Conservation (phyloP, 2,888 invertebrate species). For the Phyllotreta cruciferae region DNA sequence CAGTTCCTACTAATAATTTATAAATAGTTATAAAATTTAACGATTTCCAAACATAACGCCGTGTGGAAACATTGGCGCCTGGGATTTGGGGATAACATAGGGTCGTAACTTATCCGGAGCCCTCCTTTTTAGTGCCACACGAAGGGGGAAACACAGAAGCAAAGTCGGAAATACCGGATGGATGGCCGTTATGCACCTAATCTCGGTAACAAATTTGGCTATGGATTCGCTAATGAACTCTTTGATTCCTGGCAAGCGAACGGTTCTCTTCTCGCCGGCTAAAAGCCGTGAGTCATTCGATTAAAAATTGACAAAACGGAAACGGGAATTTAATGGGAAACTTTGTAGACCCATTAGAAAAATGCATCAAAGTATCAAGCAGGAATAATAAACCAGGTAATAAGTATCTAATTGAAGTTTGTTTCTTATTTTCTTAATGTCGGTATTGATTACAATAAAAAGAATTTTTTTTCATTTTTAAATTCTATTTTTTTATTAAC, state of each 20-base stretch:
- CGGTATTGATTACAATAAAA: too few relatives aligned
- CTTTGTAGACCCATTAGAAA: too few relatives aligned
- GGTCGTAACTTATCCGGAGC: constrained; percentile 26
- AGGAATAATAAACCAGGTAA: too few relatives aligned
- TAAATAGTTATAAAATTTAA: constrained; percentile 3
- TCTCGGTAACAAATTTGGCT: constrained; percentile 22
- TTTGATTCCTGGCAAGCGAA: constrained; percentile 6
- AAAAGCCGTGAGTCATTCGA: constrained; percentile 1
- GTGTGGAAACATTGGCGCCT: constrained; percentile 19
- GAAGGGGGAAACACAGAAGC: constrained; percentile 22
- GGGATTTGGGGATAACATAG: constrained; percentile 18
- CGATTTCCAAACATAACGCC: background rate
- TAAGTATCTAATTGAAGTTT: too few relatives aligned
- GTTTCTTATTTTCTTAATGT: too few relatives aligned
- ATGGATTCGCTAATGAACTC: constrained; percentile 20
- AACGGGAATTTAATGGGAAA: too few relatives aligned
- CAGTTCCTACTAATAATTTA: too few relatives aligned
- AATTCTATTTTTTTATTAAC: too few relatives aligned
- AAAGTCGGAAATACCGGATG: constrained; percentile 26
- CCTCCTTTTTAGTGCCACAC: constrained; percentile 17
- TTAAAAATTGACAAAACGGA: constrained; percentile 1
- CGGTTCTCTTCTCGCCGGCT: background rate
- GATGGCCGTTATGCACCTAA: constrained; percentile 20
- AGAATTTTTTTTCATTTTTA: too few relatives aligned
- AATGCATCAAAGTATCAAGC: too few relatives aligned